phyloP scores from a whole-genome alignment of 2,888 invertebrate genomes.

The Panopea generosa region DNA sequence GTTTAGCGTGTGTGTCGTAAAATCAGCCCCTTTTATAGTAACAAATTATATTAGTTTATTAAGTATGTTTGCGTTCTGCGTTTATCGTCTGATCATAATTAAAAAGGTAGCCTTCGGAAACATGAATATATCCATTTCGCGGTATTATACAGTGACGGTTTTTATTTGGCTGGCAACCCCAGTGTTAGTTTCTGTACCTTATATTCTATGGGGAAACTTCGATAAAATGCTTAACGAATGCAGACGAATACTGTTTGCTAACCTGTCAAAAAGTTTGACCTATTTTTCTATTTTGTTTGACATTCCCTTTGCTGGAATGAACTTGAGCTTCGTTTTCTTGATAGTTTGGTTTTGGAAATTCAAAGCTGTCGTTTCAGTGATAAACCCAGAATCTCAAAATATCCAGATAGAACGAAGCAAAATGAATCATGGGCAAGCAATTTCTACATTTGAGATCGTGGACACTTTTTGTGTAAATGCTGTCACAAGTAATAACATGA shows the following conservation, averaged over 20 bases:
- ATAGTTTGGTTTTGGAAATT: constrained; percentile 7
- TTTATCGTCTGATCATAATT: constrained; percentile 11
- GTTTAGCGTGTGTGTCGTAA: constrained; percentile 15
- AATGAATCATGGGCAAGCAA: too few relatives aligned
- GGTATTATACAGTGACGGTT: not conserved
- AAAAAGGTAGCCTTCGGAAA: not conserved
- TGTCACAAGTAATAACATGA: too few relatives aligned
- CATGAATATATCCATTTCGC: not conserved
- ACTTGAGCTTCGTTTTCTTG: not conserved
- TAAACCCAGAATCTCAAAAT: too few relatives aligned
- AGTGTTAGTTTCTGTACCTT: constrained; percentile 6
- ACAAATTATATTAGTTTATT: constrained; percentile 21
- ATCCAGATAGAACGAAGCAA: too few relatives aligned
- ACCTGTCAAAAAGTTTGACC: not conserved
- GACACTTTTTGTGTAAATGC: too few relatives aligned
- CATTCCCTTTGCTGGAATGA: constrained; percentile 22
- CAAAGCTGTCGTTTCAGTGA: constrained; percentile 4
- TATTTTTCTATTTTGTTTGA: constrained; percentile 20
- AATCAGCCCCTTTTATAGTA: constrained; percentile 21
- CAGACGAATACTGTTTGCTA: constrained; percentile 11
- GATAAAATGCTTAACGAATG: constrained; percentile 8
- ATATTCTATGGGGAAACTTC: constrained; percentile 11
- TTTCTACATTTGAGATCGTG: too few relatives aligned
- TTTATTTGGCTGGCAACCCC: not conserved
- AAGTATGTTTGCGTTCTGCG: constrained; percentile 16